Base-by-base conservation (phyloP, 2,888 invertebrate genomes). In the Dysmachus trigonus region DNA sequence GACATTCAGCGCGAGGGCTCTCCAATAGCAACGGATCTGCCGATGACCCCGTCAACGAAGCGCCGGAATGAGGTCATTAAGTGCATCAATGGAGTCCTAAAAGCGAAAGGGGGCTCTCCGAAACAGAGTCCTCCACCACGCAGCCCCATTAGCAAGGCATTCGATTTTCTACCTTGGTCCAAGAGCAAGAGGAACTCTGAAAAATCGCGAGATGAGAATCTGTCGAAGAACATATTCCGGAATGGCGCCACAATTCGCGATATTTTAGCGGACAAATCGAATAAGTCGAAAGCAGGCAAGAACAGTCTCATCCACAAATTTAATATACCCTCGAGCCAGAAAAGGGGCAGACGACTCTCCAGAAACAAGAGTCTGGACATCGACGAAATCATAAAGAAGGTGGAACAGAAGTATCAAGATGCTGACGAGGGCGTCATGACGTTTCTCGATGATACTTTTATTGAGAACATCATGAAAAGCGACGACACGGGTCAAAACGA, bases 291-390 rank as follows among this genome's bases (percentile, higher is more conserved):
- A 73, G 79, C 35, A 41, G 31, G 38, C 18, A 86, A 84, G 31
- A 74, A 51, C 73, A 76, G 85, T 35, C 51, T 86, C 22, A 51
- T 85, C 6, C 76, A 76, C 15, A 51, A 74, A 7, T 13, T 77
- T 33, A 71, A 77, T 71, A 85, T 33, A 38, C 35, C 76, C 5
- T 38, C 77, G 38, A 79, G 88, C 15, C 89, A 89, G 22, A 89
- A 89, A 18, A 15, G 89, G 89, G 27, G 89, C 88, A 13, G 88
- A 87, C 35, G 89, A 89, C 81, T 88, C 87, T 8, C 89, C 2
- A 89, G 91, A 8, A 92, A 92, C 87, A 91, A 92, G 76, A 92
- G 92, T 85, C 88, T 92, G 72, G 92, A 92, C 81, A 90, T 92
- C 30, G 90, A 91, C 41, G 92, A 92, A 73, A 89, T 92, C 10